A percentile compares a stretch with the other conserved stretches of the same genome.
Conservation (phyloP, 2,888 invertebrate species). For the Aelia acuminata region DNA sequence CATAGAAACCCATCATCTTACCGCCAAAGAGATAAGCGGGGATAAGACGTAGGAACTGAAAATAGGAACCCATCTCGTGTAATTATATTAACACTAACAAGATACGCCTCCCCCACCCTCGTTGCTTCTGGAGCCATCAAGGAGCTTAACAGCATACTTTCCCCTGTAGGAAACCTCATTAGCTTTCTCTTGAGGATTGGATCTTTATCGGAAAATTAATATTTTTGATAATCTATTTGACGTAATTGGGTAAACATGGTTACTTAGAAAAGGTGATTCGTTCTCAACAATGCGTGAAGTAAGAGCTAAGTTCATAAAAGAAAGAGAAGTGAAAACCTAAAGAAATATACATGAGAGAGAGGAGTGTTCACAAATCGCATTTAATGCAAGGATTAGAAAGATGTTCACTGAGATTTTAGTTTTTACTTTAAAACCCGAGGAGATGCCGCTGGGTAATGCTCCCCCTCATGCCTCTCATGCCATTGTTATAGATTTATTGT, state of each 20-base stretch:
- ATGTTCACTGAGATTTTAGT: background rate
- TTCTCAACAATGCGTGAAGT: background rate
- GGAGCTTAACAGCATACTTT: background rate
- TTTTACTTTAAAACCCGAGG: background rate
- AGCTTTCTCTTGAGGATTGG: background rate
- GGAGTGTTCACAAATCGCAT: too few relatives aligned
- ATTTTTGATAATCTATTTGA: background rate
- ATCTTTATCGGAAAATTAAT: background rate
- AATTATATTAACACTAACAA: slow-evolving; percentile 6
- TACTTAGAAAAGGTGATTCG: background rate
- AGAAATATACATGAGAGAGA: background rate
- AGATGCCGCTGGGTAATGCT: too few relatives aligned
- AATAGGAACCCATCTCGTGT: background rate
- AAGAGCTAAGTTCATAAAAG: background rate
- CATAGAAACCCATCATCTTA: background rate
- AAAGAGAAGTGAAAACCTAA: background rate
- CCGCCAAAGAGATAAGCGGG: background rate
- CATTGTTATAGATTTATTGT: too few relatives aligned
- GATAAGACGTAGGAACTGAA: background rate
- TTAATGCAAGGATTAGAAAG: background rate
- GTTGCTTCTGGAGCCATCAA: background rate
- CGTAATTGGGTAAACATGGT: background rate
- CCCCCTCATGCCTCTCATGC: too few relatives aligned
- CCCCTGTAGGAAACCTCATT: background rate
- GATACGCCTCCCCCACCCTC: background rate